A percentile compares a stretch with the other conserved stretches of the same genome.
These are phyloP conservation scores for Drosophila tristis DNA, from an alignment of 1,140 invertebrate genomes.

Conservation along the genomic window DNA sequence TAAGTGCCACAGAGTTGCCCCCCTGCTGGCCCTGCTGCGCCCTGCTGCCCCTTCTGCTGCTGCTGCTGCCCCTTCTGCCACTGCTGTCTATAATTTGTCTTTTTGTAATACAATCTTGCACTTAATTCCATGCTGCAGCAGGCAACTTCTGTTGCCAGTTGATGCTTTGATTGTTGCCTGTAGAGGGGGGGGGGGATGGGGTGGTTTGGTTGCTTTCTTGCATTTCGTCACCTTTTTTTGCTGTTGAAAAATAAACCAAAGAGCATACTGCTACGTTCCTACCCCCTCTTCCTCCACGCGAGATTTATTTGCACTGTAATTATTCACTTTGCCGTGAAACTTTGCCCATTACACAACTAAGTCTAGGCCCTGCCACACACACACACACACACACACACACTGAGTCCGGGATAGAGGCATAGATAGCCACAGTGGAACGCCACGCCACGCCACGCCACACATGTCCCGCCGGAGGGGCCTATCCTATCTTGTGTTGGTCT, in stretches of 20 bases:
- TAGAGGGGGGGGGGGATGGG: not conserved
- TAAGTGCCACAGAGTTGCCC: conserved; percentile 34
- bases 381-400: conserved; percentile 13
- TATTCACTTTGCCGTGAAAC: conserved; percentile 74
- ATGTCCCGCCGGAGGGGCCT: conserved; percentile 61
- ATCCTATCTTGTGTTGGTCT: conserved; percentile 48
- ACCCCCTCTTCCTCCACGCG: conserved; percentile 13
- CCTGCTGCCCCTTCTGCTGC: conserved; percentile 1
- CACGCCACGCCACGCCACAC: conserved; percentile 23
- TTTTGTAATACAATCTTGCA: conserved; percentile 47
- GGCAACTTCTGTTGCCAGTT: conserved; percentile 14
- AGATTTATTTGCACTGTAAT: conserved; percentile 76
- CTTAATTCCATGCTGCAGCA: conserved; percentile 37
- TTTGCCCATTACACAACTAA: conserved; percentile 56
- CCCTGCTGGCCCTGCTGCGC: too few relatives aligned
- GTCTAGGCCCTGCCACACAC: conserved; percentile 19
- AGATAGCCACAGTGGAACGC: conserved; percentile 4
- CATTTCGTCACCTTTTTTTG: conserved; percentile 49
- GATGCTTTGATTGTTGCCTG: conserved; percentile 41
- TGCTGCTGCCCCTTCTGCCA: not conserved
- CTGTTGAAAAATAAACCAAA: conserved; percentile 32
- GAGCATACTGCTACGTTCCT: not conserved
- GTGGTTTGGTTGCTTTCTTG: conserved; percentile 13
- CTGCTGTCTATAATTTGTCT: conserved; percentile 34
- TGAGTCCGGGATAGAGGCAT: not conserved